Evolutionary conservation across 2,888 invertebrate species (phyloP), one percentile per base, ranked within the genome.

Genomic region (Xylocampa areola): DNA sequence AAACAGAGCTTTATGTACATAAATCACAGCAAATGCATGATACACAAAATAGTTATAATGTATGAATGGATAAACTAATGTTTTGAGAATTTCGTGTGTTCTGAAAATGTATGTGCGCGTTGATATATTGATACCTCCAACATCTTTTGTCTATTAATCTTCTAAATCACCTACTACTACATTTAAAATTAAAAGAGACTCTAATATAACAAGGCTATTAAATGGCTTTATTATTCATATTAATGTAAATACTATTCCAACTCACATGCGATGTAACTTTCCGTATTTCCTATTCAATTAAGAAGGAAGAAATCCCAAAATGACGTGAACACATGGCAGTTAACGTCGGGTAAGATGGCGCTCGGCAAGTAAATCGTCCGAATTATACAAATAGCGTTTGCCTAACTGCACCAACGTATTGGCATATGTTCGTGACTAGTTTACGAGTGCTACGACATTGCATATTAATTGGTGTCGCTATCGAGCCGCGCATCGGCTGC

Each of bases 371-470:
- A 89, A 89, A 89, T 85, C 85, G 86, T 85, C 88, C 85, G 79
- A 88, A 90, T 89, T 88, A 90, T 90, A 91, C 91, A 91, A 92
- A 91, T 90, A 87, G 88, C 86, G 82, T 85, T 82, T 86, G 86
- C 87, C 88, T 89, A 90, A 91, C 90, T 90, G 90, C 88, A 86
- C 84, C 84, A 85, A 83, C 88, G 89, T 92, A 92, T 93, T 90
- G 92, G 92, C 92, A 91, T 93, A 89, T 91, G 91, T 91, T 92
- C 92, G 92, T 92, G 93, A 92, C 90, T 91, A 87, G 91, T 92
- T 90, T 91, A 92, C 92, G 92, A 90, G 90, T 89, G 85, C 87
- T 85, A 85, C 87, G 89, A 91, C 92, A 91, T 91, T 89, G 93
- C 92, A 93, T 93, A 93, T 93, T 92, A 93, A 93, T 93, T 92